Evolutionary conservation across 1,140 invertebrate genomes (phyloP), one percentile per base, ranked within the genome.

Genomic region (Drosophila mojavensis): DNA sequence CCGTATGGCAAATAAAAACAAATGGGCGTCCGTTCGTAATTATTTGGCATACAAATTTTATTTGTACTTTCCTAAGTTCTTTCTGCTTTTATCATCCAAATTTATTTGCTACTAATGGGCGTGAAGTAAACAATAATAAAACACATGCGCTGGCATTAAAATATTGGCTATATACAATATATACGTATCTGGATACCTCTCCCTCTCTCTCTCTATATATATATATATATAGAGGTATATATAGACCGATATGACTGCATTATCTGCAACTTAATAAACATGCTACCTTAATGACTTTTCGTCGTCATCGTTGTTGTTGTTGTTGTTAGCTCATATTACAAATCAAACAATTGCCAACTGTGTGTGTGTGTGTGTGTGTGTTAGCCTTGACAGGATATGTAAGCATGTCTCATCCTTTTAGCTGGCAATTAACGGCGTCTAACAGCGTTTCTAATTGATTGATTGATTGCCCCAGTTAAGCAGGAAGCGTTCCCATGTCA

Each of bases 381-480:
- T 0, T 5, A 15, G 43, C 10, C 17, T 5, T 30, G 30, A 5
- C 53, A 67, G 51, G 54, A 60, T 63, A 39, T 41, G 24, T 43
- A 48, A 26, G 20, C 24, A 33, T 39, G 55, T 36, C 45, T 10
- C 59, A 69, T 75, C 66, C 65, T 69, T 74, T 75, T 62, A 55
- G 65, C 17, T 28, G 20, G 58, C 80, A 83, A 83, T 84, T 83
- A 84, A 77, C 63, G 36, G 24, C 11, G 5, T 30, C 70, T 68
- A 68, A 69, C 26, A 50, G 20, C 71, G 33, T 24, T 51, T 50
- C 43, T 84, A 84, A 83, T 83, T 83, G 80, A 83, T 84, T 83
- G 80, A 84, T 81, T 78, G 79, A 58, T 53, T 69, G 65, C 56
- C 9, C 33, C 20, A 53, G 58, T 9, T 20, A 50, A 5, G 10